Conservation (phyloP, 2,888 invertebrate genomes). For the Phymatocera aterrima region DNA sequence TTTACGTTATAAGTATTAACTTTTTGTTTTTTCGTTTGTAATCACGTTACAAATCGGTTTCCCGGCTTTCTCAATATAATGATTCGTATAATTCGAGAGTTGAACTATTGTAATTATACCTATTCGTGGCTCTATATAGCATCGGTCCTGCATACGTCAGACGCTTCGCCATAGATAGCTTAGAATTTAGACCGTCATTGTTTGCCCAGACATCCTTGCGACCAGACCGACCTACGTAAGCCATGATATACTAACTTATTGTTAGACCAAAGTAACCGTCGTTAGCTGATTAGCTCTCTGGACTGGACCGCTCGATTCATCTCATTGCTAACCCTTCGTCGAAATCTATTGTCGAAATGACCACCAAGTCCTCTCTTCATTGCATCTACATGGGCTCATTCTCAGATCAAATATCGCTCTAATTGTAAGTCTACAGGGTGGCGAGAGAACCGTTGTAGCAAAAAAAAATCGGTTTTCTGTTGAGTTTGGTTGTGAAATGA, state of each 20-base stretch:
- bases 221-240: too few relatives aligned
- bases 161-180: slow-evolving; percentile 17
- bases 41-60: too few relatives aligned
- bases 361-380: not conserved
- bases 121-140: not conserved
- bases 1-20: not conserved
- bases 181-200: slow-evolving; percentile 24
- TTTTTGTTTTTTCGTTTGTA: not conserved
- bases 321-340: slow-evolving; percentile 36
- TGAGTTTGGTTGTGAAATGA: too few relatives aligned
- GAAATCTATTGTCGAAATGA: slow-evolving; percentile 49
- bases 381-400: not conserved
- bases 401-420: not conserved
- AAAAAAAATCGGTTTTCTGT: too few relatives aligned
- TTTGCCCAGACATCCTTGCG: slow-evolving; percentile 16
- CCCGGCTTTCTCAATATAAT: too few relatives aligned
- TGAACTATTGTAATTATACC: too few relatives aligned
- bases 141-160: slow-evolving; percentile 3
- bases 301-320: slow-evolving; percentile 13
- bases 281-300: slow-evolving; percentile 35
- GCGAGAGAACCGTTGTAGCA: too few relatives aligned
- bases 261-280: slow-evolving; percentile 21
- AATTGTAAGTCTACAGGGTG: too few relatives aligned
- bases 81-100: too few relatives aligned
- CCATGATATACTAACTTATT: not conserved